Conservation (phyloP, 2,113 vertebrate species). For the Hoplias malabaricus region DNA sequence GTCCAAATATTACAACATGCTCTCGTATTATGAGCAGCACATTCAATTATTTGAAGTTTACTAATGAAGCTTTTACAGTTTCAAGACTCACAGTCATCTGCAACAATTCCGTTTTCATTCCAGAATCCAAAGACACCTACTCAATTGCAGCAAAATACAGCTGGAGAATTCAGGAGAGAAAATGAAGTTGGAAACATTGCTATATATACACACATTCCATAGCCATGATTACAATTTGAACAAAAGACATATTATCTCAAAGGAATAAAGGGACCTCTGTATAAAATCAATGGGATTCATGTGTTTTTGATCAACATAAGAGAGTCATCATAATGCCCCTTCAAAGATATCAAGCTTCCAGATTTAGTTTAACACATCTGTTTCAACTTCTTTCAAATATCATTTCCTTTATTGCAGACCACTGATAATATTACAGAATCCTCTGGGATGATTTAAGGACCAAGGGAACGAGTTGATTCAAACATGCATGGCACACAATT, state of each 20-base stretch:
- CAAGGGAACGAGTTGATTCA: background rate
- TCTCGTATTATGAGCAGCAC: background rate
- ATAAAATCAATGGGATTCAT: constrained; percentile 61
- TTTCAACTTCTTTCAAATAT: constrained; percentile 21
- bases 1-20: background rate
- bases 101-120: background rate
- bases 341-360: constrained; percentile 29
- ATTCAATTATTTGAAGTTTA: background rate
- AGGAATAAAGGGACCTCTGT: constrained; percentile 60
- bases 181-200: constrained; percentile 45
- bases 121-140: constrained; percentile 24
- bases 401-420: constrained; percentile 13
- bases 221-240: constrained; percentile 48
- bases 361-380: constrained; percentile 32
- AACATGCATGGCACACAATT: background rate
- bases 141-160: constrained; percentile 23
- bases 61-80: background rate
- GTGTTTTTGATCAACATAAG: constrained; percentile 63
- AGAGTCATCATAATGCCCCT: constrained; percentile 37
- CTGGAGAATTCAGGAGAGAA: constrained; percentile 28
- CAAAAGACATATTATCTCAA: constrained; percentile 61
- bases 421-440: constrained; percentile 13
- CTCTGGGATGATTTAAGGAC: constrained; percentile 9
- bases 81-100: background rate
- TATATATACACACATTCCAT: constrained; percentile 54